These are phyloP conservation scores for Parazoanthus darwini DNA, from an alignment of 92 coral and sea anemone species.

Conservation along the genomic window DNA sequence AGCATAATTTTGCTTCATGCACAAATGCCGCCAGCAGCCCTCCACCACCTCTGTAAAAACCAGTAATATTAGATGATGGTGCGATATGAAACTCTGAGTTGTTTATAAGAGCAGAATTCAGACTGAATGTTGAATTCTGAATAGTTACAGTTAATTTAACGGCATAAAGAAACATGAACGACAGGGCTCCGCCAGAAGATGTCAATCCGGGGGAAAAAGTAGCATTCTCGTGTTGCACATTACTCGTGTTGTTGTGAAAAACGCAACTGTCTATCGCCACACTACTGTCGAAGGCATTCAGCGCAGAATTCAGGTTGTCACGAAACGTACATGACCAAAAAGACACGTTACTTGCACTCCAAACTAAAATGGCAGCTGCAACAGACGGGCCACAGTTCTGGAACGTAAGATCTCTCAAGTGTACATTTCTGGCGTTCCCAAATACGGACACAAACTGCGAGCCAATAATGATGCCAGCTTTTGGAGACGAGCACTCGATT, in stretches of 20 bases:
- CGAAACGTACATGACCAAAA: constrained; percentile 65
- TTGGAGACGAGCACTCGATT: constrained; percentile 38
- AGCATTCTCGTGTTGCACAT: constrained; percentile 35
- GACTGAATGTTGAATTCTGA: constrained; percentile 52
- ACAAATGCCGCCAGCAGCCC: constrained; percentile 64
- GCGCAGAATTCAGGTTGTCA: constrained; percentile 68
- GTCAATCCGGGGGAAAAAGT: constrained; percentile 19
- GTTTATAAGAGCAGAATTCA: constrained; percentile 74
- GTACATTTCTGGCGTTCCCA: constrained; percentile 49
- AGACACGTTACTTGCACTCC: constrained; percentile 64
- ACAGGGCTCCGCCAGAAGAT: constrained; percentile 47
- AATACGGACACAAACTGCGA: not conserved
- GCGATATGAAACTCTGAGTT: constrained; percentile 58
- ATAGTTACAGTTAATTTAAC: constrained; percentile 42
- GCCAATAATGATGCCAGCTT: constrained; percentile 60
- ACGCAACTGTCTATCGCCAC: constrained; percentile 55
- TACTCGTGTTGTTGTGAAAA: constrained; percentile 72
- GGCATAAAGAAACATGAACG: constrained; percentile 53
- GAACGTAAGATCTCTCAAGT: constrained; percentile 60
- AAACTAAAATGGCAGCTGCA: constrained; percentile 66
- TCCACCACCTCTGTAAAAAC: constrained; percentile 62
- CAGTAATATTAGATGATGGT: constrained; percentile 47
- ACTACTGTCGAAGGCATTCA: constrained; percentile 76
- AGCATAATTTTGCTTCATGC: constrained; percentile 39
- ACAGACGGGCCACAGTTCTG: constrained; percentile 56